Conservation (phyloP, 2,888 invertebrate species). For the Dryomyza anilis region DNA sequence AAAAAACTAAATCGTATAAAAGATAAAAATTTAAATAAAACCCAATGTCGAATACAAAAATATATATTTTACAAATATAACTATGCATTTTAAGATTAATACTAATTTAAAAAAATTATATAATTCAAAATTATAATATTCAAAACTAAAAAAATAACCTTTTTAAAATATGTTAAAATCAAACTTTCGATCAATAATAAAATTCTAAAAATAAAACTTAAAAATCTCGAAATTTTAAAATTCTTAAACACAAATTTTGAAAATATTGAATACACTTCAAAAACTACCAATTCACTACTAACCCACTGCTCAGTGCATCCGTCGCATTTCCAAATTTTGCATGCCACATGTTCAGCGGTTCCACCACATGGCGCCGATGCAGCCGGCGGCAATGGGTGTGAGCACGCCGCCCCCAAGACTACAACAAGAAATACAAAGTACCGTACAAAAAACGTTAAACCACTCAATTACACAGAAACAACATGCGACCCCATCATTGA, state of each 20-base stretch:
- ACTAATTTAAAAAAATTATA: background rate
- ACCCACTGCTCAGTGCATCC: conserved; percentile 23
- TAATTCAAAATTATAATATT: background rate
- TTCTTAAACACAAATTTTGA: background rate
- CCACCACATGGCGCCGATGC: conserved; percentile 32
- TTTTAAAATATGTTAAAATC: background rate
- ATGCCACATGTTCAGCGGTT: too few relatives aligned
- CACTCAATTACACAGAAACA: conserved; percentile 1
- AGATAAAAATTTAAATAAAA: background rate
- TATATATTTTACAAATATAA: too few relatives aligned
- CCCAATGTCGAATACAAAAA: background rate
- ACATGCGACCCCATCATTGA: background rate
- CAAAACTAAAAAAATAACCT: background rate
- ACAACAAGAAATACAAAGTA: too few relatives aligned
- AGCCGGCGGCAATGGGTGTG: conserved; percentile 17
- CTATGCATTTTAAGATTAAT: too few relatives aligned
- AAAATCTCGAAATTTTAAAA: background rate
- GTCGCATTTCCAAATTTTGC: too few relatives aligned
- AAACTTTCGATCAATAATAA: background rate
- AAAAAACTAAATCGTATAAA: too few relatives aligned
- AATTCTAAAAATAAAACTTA: background rate
- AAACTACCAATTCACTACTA: background rate
- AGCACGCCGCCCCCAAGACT: too few relatives aligned
- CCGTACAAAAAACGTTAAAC: conserved; percentile 27
- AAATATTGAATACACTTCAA: background rate